Percentiles rank a stretch among this genome's conserved stretches.
phyloP scores from a whole-genome alignment of 1,140 invertebrate species.

The Homarus americanus region DNA sequence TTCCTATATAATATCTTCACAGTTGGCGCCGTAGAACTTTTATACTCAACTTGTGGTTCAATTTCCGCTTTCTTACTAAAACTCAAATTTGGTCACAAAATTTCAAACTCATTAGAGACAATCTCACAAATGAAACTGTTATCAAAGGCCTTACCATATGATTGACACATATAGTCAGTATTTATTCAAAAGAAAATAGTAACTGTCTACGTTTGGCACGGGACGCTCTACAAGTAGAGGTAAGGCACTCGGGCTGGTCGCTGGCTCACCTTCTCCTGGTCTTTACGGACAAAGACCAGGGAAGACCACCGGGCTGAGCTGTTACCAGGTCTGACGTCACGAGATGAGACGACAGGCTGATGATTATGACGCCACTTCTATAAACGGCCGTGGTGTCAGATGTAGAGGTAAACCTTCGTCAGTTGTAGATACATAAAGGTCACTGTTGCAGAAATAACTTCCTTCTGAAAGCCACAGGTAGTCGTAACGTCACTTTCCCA shows the following conservation, averaged over 20 bases:
- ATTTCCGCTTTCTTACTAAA: not conserved
- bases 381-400: no score
- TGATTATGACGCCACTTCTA: no score
- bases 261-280: not conserved
- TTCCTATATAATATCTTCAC: not conserved
- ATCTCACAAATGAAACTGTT: not conserved
- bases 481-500: no score
- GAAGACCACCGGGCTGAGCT: not conserved
- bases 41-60: not conserved
- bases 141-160: not conserved
- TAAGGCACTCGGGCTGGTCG: not conserved
- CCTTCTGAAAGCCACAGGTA: no score
- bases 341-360: not conserved
- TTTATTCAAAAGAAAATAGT: not conserved
- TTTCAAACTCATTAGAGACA: not conserved
- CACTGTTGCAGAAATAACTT: no score
- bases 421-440: no score
- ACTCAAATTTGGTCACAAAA: not conserved
- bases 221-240: not conserved
- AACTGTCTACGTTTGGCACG: not conserved
- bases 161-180: no score
- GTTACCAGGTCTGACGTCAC: constrained; percentile 25
- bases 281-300: constrained; percentile 3
- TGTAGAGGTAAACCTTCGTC: no score
- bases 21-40: not conserved